A percentile compares a stretch with the other conserved stretches of the same genome.
These are phyloP conservation scores for Calliscelio sp. DNA, from an alignment of 2,888 invertebrate species.

Conservation along the genomic window DNA sequence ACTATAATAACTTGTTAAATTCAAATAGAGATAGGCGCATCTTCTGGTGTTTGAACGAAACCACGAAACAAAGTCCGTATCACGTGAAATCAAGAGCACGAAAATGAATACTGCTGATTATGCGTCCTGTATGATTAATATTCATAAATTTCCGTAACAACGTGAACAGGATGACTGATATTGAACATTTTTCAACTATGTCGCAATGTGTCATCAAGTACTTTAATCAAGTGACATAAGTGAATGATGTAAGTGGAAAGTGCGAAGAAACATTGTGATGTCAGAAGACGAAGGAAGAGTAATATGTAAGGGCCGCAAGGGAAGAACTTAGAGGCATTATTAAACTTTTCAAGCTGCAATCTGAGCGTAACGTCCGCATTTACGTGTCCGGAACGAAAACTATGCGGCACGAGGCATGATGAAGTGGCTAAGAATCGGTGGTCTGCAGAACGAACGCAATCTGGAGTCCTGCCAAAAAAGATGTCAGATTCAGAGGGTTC, in stretches of 20 bases:
- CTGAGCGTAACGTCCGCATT: conserved; percentile 78
- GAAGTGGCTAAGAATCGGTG: conserved; percentile 83
- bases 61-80: conserved; percentile 43
- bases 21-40: no score
- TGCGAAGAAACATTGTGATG: conserved; percentile 68
- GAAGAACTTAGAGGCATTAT: conserved; percentile 76
- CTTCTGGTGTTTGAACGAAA: conserved; percentile 31
- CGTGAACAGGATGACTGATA: conserved; percentile 47
- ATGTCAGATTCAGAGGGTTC: conserved; percentile 77
- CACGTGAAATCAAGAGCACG: background rate
- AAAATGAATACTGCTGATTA: conserved; percentile 26
- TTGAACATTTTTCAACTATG: conserved; percentile 55
- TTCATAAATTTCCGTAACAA: conserved; percentile 51
- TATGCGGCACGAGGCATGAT: conserved; percentile 82
- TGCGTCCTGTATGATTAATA: conserved; percentile 37
- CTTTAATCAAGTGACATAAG: conserved; percentile 69
- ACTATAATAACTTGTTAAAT: no score
- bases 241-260: conserved; percentile 71
- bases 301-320: conserved; percentile 61
- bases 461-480: conserved; percentile 79
- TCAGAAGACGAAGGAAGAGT: conserved; percentile 59
- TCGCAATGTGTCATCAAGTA: conserved; percentile 65
- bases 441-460: conserved; percentile 79
- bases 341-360: conserved; percentile 77
- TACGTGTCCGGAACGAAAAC: conserved; percentile 81